These are phyloP conservation scores for Zaprionus gabonicus DNA, from an alignment of 1,140 invertebrate genomes.

Conservation along the genomic window DNA sequence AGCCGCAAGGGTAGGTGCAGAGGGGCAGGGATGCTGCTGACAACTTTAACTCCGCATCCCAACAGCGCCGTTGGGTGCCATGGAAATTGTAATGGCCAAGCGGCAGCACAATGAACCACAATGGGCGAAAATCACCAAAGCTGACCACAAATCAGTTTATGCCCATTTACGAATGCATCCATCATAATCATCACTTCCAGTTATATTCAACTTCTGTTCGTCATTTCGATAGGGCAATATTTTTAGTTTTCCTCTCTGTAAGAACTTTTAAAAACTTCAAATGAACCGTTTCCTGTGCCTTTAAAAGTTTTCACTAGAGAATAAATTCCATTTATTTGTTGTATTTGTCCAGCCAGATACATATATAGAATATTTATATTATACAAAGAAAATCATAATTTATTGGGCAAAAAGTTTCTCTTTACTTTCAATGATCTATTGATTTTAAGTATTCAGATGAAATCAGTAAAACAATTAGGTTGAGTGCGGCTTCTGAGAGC, in stretches of 20 bases:
- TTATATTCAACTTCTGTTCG: constrained; percentile 25
- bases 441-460: background rate
- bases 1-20: constrained; percentile 35
- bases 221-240: background rate
- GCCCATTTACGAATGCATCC: constrained; percentile 53
- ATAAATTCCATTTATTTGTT: constrained; percentile 14
- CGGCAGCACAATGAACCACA: constrained; percentile 36
- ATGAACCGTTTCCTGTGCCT: constrained; percentile 2
- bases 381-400: background rate
- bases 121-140: constrained; percentile 57
- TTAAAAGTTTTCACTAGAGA: background rate
- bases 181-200: constrained; percentile 60
- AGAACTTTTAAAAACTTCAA: background rate
- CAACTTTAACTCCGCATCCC: constrained; percentile 10
- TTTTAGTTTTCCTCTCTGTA: background rate
- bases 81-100: constrained; percentile 23
- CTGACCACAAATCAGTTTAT: constrained; percentile 60
- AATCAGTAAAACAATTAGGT: background rate
- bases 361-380: background rate
- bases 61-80: constrained; percentile 12
- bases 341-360: background rate
- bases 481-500: background rate
- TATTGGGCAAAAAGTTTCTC: background rate
- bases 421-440: background rate
- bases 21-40: constrained; percentile 11